Conservation (phyloP, 2,113 vertebrate species). For the Hipposideros armiger region DNA sequence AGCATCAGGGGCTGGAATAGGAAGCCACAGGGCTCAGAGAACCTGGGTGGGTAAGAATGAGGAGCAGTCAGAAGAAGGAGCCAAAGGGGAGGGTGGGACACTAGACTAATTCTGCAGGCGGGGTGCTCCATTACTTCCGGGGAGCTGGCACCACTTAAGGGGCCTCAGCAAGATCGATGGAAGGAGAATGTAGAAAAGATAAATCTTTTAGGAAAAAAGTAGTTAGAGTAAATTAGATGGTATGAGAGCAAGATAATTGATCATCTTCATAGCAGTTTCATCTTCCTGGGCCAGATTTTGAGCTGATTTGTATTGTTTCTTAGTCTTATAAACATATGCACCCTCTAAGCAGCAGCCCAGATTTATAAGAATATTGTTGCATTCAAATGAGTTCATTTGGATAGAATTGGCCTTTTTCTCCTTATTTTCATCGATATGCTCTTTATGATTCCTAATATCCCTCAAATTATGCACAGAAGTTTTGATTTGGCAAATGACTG, state of each 20-base stretch:
- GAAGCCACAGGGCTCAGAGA: neutral
- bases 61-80: neutral
- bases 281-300: constrained; percentile 61
- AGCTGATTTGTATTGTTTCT: constrained; percentile 70
- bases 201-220: neutral
- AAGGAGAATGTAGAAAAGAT: neutral
- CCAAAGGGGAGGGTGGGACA: neutral
- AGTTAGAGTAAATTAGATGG: constrained; percentile 47
- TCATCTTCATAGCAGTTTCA: constrained; percentile 59
- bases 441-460: constrained; percentile 31
- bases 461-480: constrained; percentile 43
- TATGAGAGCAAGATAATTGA: constrained; percentile 26
- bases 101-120: neutral
- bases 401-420: constrained; percentile 54
- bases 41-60: neutral
- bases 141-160: neutral
- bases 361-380: constrained; percentile 63
- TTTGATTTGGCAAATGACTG: constrained; percentile 23
- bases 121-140: neutral
- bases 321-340: constrained; percentile 39
- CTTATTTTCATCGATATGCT: constrained; percentile 58
- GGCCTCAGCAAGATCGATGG: neutral
- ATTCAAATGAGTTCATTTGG: constrained; percentile 71
- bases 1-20: neutral
- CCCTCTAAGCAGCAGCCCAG: neutral